phyloP scores from a whole-genome alignment of 2,888 invertebrate species.

The Julus scanicus region DNA sequence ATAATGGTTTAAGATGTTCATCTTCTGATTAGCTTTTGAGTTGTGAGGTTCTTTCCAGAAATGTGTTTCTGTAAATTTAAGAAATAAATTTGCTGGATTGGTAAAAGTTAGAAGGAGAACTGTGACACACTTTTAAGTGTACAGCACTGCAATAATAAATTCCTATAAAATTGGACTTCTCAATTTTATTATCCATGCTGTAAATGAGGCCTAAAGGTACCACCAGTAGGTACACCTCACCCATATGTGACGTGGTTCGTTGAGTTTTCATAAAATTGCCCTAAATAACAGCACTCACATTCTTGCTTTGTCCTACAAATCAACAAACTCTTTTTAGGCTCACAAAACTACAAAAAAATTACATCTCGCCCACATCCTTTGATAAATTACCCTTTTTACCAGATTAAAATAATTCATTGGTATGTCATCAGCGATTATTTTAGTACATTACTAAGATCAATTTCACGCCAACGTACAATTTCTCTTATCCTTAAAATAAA shows the following conservation, averaged over 20 bases:
- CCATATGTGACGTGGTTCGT: background rate
- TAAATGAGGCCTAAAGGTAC: background rate
- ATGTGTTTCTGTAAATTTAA: too few relatives aligned
- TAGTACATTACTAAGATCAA: slow-evolving; percentile 2
- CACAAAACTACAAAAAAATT: background rate
- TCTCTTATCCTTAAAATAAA: background rate
- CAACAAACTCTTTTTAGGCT: background rate
- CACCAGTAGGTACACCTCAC: background rate
- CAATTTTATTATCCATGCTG: background rate
- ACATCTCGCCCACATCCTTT: background rate
- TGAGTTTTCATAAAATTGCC: background rate
- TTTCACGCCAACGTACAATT: slow-evolving; percentile 12
- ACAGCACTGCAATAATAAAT: too few relatives aligned
- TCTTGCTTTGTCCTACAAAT: background rate
- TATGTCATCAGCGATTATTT: slow-evolving; percentile 44
- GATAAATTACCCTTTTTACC: background rate
- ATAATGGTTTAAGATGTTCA: too few relatives aligned
- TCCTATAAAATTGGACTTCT: background rate
- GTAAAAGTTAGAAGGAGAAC: too few relatives aligned
- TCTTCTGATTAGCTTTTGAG: too few relatives aligned
- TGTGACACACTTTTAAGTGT: too few relatives aligned
- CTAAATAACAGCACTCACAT: background rate
- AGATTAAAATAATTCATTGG: slow-evolving; percentile 58
- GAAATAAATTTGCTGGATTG: too few relatives aligned
- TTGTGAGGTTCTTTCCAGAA: too few relatives aligned